Percentiles rank a stretch among this genome's conserved stretches.
Evolutionary conservation across 2,888 invertebrate species (phyloP).

Genomic region (Drosophila prolongata): DNA sequence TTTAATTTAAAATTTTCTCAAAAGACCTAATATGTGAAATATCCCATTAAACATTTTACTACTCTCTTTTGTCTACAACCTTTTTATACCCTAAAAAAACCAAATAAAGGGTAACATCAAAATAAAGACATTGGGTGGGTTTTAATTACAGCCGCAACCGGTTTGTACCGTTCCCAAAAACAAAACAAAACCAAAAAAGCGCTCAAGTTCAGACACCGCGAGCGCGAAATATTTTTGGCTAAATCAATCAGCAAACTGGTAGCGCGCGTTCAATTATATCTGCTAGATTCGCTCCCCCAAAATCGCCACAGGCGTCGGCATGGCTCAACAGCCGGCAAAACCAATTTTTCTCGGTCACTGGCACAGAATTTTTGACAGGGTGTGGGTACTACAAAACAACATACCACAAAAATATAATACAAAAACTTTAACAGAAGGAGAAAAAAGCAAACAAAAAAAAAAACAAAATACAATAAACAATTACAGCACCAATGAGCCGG

Average conservation of each 20-base stretch:
- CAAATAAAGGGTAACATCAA: constrained; percentile 9
- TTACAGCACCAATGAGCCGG: constrained; percentile 48
- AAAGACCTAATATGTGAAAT: background rate
- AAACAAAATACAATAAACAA: constrained; percentile 46
- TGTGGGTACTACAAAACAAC: constrained; percentile 51
- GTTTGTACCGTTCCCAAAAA: constrained; percentile 42
- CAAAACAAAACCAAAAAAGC: constrained; percentile 4
- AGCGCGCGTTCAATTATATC: constrained; percentile 48
- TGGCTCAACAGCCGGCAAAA: constrained; percentile 42
- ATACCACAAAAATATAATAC: constrained; percentile 31
- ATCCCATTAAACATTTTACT: constrained; percentile 13
- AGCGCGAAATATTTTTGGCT: constrained; percentile 35
- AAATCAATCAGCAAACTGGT: constrained; percentile 50
- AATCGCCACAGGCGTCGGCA: constrained; percentile 35
- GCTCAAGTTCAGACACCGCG: constrained; percentile 39
- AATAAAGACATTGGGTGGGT: constrained; percentile 13
- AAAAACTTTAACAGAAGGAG: constrained; percentile 13
- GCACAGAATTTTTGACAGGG: constrained; percentile 69
- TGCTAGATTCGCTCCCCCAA: constrained; percentile 33
- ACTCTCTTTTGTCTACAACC: constrained; percentile 17
- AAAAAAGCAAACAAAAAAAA: constrained; percentile 9
- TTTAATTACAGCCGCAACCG: constrained; percentile 43
- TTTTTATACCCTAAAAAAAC: constrained; percentile 2
- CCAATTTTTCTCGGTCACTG: constrained; percentile 70
- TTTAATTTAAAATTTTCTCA: too few species aligned